Percentiles rank a stretch among this genome's conserved stretches.
Conservation (phyloP, 1,140 invertebrate species). For the Euglossa dilemma region DNA sequence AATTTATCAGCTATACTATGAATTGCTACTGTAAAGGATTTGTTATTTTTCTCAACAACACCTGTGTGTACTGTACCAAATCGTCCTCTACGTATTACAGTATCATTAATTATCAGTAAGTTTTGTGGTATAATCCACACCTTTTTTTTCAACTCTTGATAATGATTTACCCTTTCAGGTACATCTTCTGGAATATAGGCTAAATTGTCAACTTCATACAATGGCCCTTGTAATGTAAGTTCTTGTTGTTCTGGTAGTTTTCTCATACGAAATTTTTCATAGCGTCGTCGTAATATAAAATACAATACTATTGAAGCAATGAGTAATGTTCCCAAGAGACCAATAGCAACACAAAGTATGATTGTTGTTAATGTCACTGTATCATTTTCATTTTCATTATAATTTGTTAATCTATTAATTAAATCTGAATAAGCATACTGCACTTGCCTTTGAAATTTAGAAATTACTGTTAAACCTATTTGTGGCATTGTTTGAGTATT, state of each 20-base stretch:
- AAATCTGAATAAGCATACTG: conserved; percentile 86
- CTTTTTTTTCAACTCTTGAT: conserved; percentile 88
- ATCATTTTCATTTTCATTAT: conserved; percentile 9
- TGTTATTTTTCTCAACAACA: conserved; percentile 84
- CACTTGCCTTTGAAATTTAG: conserved; percentile 85
- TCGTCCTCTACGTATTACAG: conserved; percentile 87
- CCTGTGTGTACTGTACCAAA: conserved; percentile 90
- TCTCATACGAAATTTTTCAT: conserved; percentile 81
- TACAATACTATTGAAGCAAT: conserved; percentile 85
- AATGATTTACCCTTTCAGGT: conserved; percentile 86
- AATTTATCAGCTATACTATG: conserved; percentile 84
- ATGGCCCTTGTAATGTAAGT: conserved; percentile 86
- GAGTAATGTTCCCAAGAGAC: conserved; percentile 84
- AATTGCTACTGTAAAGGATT: conserved; percentile 72
- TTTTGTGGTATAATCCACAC: conserved; percentile 89
- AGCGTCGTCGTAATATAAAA: conserved; percentile 83
- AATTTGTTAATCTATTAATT: conserved; percentile 79
- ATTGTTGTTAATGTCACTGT: conserved; percentile 78
- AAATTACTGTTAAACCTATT: conserved; percentile 89
- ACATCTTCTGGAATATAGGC: conserved; percentile 88
- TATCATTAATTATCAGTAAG: conserved; percentile 86
- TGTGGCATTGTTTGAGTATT: conserved; percentile 82
- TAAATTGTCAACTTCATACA: conserved; percentile 84
- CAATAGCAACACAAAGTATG: conserved; percentile 85
- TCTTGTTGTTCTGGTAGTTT: conserved; percentile 85